Evolutionary conservation across 1,140 invertebrate species (phyloP), one percentile per base, ranked within the genome.

Genomic region (Heliconius hewitsoni): DNA sequence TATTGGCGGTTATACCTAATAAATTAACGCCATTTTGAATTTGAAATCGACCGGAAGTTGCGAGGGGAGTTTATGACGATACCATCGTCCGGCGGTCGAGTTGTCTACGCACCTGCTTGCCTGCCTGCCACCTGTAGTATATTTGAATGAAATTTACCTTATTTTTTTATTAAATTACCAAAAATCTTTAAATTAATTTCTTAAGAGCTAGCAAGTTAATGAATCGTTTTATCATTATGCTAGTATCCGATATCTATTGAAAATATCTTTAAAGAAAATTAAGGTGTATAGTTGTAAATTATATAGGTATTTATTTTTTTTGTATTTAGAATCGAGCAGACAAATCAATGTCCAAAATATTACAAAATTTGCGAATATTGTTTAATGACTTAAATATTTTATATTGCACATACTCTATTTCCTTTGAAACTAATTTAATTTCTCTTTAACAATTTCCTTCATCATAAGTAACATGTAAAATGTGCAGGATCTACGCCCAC

Each of bases 41-140:
- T 81, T 79, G 72, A 80, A 86, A 85, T 82, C 55, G 37, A 76
- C 77, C 89, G 90, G 90, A 91, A 90, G 86, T 85, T 81, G 82
- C 81, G 74, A 72, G 86, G 84, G 87, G 86, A 46, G 86, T 88
- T 89, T 87, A 86, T 87, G 82, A 85, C 88, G 84, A 87, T 84
- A 84, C 81, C 80, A 75, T 78, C 86, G 86, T 87, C 86, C 90
- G 86, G 83, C 84, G 83, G 72, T 76, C 85, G 82, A 85, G 85
- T 87, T 85, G 81, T 87, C 78, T 83, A 80, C 79, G 81, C 85
- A 89, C 87, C 84, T 87, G 85, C 85, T 84, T 81, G n/a, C n/a
- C n/a, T n/a, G n/a, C n/a, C n/a, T n/a, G n/a, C n/a, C n/a, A n/a
- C 83, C 74, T 80, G 18, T 52, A 66, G 55, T 82, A 52, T 27